phyloP scores from a whole-genome alignment of 1,140 invertebrate genomes.

The Homarus americanus region DNA sequence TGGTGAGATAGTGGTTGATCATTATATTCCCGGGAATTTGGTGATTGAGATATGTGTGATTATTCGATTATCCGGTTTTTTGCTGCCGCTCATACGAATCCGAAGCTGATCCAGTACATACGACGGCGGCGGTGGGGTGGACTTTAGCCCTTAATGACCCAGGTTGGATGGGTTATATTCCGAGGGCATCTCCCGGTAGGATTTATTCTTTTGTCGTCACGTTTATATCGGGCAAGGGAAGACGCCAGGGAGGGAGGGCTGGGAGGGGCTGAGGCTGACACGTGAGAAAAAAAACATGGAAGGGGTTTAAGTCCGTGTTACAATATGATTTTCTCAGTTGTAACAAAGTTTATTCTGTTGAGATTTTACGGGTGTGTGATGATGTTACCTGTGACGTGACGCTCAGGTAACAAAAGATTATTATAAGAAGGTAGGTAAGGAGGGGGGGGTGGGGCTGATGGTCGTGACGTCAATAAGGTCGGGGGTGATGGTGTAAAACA shows the following conservation, averaged over 20 bases:
- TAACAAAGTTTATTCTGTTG: not conserved
- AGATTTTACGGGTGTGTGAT: constrained; percentile 11
- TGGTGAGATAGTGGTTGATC: too few species aligned
- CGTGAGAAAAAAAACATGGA: not conserved
- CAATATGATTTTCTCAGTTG: not conserved
- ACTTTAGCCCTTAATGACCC: not conserved
- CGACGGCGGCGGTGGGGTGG: not conserved
- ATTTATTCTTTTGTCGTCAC: not conserved
- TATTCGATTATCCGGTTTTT: not conserved
- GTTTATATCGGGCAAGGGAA: not conserved
- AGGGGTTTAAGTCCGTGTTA: constrained; percentile 3
- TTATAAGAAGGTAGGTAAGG: not conserved
- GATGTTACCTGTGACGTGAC: not conserved
- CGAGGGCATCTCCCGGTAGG: not conserved
- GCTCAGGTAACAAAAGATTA: not conserved
- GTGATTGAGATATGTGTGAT: too few species aligned
- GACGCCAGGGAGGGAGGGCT: not conserved
- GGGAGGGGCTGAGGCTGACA: not conserved
- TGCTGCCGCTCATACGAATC: not conserved
- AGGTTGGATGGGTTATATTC: not conserved
- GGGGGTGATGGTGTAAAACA: not conserved
- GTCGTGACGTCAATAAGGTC: not conserved
- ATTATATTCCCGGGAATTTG: too few species aligned
- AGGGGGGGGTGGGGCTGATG: not conserved
- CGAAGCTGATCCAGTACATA: not conserved